Percentiles rank a stretch among this genome's conserved stretches.
phyloP scores from a whole-genome alignment of 2,797 vertebrate genomes.

The Acanthiza pusilla region DNA sequence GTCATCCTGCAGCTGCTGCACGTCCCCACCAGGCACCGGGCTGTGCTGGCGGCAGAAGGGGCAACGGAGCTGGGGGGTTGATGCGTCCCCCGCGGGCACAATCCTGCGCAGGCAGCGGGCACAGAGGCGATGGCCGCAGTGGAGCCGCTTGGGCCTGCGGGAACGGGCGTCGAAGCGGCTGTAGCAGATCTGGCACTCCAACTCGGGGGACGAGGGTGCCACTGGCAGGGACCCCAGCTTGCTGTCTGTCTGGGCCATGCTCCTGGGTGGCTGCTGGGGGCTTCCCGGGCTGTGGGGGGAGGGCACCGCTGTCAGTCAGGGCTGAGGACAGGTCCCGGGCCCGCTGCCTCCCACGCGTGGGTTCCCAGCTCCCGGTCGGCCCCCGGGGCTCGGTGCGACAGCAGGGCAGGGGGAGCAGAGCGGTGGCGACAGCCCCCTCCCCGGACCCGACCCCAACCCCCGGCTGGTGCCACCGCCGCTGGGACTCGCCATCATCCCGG shows the following conservation, averaged over 20 bases:
- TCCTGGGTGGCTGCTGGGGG: background rate
- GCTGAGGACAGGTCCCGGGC: background rate
- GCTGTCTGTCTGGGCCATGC: constrained; percentile 2
- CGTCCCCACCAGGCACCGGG: constrained; percentile 75
- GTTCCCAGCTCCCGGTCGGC: background rate
- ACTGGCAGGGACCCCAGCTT: background rate
- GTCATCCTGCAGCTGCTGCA: constrained; percentile 84
- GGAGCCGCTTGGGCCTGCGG: constrained; percentile 81
- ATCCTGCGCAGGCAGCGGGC: constrained; percentile 85
- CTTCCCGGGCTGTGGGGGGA: background rate
- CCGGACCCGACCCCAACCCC: background rate
- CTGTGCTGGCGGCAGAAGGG: constrained; percentile 88
- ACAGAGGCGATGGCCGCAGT: constrained; percentile 83
- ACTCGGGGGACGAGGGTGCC: constrained; percentile 73
- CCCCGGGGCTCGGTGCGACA: background rate
- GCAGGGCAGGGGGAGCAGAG: background rate
- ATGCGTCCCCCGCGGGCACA: constrained; percentile 75
- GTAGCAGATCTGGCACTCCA: constrained; percentile 90
- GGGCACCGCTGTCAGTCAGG: background rate
- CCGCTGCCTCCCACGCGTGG: background rate
- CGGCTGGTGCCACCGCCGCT: rapidly evolving
- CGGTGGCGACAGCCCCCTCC: background rate
- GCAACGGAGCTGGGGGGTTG: constrained; percentile 78
- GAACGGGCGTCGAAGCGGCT: constrained; percentile 78
- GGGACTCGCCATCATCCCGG: background rate